phyloP scores from a whole-genome alignment of 2,888 invertebrate species.

The Noctua fimbriata region DNA sequence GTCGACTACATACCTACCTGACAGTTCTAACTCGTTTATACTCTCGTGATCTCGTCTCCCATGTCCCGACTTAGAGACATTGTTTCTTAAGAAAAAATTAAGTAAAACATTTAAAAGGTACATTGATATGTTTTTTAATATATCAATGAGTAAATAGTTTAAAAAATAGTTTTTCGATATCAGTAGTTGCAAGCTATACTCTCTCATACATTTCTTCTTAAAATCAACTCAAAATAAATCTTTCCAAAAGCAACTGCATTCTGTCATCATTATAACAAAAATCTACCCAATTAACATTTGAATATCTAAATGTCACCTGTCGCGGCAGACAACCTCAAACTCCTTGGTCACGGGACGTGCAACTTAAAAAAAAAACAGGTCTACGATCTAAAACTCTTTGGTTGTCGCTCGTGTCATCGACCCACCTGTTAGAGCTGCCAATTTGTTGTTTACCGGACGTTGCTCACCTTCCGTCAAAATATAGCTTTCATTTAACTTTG shows the following conservation, averaged over 20 bases:
- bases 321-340: conserved; percentile 9
- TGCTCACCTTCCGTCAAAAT: conserved; percentile 38
- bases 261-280: neutral
- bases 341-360: conserved; percentile 21
- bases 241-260: neutral
- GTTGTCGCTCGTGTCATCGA: conserved; percentile 60
- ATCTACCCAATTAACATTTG: neutral
- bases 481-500: conserved; percentile 18
- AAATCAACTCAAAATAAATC: neutral
- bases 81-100: neutral
- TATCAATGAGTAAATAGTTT: neutral
- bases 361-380: neutral
- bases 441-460: conserved; percentile 62
- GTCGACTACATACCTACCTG: neutral
- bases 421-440: conserved; percentile 60
- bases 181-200: neutral
- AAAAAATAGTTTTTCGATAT: neutral
- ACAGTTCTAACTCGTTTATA: neutral
- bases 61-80: neutral
- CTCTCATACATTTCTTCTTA: neutral
- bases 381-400: conserved; percentile 31
- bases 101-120: neutral
- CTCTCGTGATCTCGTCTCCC: no score
- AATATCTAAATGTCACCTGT: conserved; percentile 18
- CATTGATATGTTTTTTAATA: no score